These are phyloP conservation scores for Cisticola juncidis DNA, from an alignment of 2,113 vertebrate genomes.

Conservation along the genomic window DNA sequence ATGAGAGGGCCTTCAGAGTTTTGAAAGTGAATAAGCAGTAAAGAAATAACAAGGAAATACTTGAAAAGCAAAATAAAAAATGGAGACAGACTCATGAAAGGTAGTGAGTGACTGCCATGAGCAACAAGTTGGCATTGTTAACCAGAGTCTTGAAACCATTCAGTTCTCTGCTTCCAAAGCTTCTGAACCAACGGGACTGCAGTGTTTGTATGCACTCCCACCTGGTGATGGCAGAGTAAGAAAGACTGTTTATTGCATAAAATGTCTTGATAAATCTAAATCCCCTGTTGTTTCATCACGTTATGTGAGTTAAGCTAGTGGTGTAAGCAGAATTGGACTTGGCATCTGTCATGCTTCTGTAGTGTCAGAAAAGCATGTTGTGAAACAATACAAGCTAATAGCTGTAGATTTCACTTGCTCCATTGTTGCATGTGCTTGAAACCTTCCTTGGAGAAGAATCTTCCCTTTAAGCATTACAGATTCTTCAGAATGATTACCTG, in stretches of 20 bases:
- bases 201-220: background rate
- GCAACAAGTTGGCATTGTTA: background rate
- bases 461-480: background rate
- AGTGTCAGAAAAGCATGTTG: background rate
- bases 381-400: background rate
- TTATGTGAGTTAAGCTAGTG: background rate
- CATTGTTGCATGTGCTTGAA: background rate
- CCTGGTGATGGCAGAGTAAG: background rate
- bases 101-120: background rate
- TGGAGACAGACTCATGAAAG: background rate
- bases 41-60: background rate
- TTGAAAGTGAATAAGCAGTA: background rate
- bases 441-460: background rate
- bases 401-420: background rate
- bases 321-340: background rate
- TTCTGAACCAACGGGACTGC: background rate
- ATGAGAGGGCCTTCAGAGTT: background rate
- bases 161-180: background rate
- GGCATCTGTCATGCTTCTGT: background rate
- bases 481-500: background rate
- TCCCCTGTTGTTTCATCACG: background rate
- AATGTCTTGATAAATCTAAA: background rate
- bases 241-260: background rate
- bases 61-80: background rate
- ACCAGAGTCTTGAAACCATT: background rate